A percentile compares a stretch with the other conserved stretches of the same genome.
Evolutionary conservation across 2,113 vertebrate species (phyloP).

Genomic region (Lota lota): DNA sequence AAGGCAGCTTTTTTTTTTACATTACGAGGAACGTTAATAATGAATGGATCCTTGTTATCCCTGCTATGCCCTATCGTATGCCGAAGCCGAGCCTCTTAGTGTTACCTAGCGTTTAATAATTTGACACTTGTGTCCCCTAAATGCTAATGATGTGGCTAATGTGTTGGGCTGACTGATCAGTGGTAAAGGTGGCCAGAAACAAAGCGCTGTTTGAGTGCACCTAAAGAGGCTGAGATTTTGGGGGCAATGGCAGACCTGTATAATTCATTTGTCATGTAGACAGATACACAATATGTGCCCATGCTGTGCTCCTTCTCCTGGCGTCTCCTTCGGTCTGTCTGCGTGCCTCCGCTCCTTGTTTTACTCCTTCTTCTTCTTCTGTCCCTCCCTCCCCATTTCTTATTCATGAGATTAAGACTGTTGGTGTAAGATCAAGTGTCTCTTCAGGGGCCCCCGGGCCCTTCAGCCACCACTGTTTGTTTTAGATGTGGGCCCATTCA

Average conservation of each 20-base stretch:
- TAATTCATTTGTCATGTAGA: conserved; percentile 64
- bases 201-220: conserved; percentile 30
- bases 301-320: conserved; percentile 27
- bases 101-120: no score
- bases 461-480: conserved; percentile 27
- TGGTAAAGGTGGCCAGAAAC: conserved; percentile 21
- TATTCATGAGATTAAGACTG: conserved; percentile 67
- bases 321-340: background rate
- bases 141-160: conserved; percentile 43
- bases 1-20: no score
- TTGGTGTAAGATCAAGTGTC: conserved; percentile 61
- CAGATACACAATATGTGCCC: conserved; percentile 49
- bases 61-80: no score
- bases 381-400: conserved; percentile 42
- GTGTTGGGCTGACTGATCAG: conserved; percentile 36
- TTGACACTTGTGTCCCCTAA: conserved; percentile 11
- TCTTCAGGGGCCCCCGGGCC: conserved; percentile 28
- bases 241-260: conserved; percentile 22
- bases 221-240: conserved; percentile 34
- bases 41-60: no score
- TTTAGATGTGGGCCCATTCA: conserved; percentile 10
- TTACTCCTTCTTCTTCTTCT: conserved; percentile 32
- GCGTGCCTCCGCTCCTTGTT: conserved; percentile 10
- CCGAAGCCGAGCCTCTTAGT: no score
- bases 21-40: no score